Base-by-base conservation (phyloP, 2,113 vertebrate genomes). In the Syngnathus floridae region DNA sequence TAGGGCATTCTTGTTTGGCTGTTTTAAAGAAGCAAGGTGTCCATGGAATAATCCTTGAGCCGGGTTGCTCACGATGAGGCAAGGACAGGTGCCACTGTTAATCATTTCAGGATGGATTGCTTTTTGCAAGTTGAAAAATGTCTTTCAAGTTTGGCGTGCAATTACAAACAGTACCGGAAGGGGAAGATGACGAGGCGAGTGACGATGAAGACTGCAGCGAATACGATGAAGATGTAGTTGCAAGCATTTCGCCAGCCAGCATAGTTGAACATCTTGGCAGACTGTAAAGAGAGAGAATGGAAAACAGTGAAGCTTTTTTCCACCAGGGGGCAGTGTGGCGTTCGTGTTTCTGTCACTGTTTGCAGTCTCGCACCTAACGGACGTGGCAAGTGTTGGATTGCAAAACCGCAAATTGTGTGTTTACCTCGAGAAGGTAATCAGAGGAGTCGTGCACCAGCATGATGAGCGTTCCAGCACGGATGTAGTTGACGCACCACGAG, bases 181-280 rank as follows among this genome's bases (percentile, higher is more conserved):
- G 96, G 96, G 71, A 97, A 91, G 87, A 98, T 93, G 76, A 95
- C 78, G 48, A 98, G 88, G 6, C 96, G 91, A 0, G 95, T 95
- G 77, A 94, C 4, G 74, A 98, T 95, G 86, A 98, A 98, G 76
- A 97, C 76, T 0, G 86, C 76, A 0, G 95, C 95, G 4, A 98
- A 98, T 43, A 95, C 62, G 4, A 98, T 94, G 89, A 98, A 98
- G 88, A 98, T 92, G 83, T 90, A 93, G 80, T 98, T 95, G 72
- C 95, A 97, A 54, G 93, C 91, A 64, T 93, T 94, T 63, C 94
- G 92, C 95, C 96, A 98, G 35, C 94, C 93, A 0, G 95, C 96
- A 17, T 98, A 98, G 88, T 97, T 98, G 67, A 98, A 97, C 93
- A 98, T 98, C 86, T 98, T 98, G 65, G 96, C 96, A 9, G 95